Conservation (phyloP, 2,888 invertebrate genomes). For the Omphaloscelis lunosa region DNA sequence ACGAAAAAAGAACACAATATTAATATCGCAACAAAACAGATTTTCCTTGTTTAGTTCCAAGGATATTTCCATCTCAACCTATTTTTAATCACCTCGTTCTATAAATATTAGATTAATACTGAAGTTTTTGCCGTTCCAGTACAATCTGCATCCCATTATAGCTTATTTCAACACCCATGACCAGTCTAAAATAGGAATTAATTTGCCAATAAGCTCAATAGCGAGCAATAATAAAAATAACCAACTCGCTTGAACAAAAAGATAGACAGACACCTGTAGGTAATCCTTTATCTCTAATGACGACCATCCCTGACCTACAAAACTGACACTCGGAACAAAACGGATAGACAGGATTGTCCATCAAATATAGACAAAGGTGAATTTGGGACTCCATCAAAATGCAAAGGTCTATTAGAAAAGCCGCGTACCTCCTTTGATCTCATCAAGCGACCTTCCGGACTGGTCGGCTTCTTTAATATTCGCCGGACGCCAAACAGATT, state of each 20-base stretch:
- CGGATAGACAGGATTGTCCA: conserved; percentile 25
- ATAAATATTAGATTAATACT: not conserved
- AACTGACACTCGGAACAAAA: conserved; percentile 25
- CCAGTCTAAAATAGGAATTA: not conserved
- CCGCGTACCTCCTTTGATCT: conserved; percentile 85
- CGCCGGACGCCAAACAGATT: conserved; percentile 86
- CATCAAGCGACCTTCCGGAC: conserved; percentile 81
- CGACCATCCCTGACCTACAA: conserved; percentile 13
- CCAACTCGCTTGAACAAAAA: not conserved
- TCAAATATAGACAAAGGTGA: conserved; percentile 56
- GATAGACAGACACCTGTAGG: not conserved
- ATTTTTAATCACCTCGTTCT: not conserved
- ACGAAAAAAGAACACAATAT: not conserved
- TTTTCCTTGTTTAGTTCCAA: not conserved
- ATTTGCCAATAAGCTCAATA: not conserved
- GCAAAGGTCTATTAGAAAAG: conserved; percentile 86
- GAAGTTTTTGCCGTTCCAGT: too few relatives aligned
- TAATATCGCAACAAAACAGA: not conserved
- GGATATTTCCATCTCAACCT: not conserved
- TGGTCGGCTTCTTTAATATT: conserved; percentile 85
- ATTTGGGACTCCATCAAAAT: conserved; percentile 76
- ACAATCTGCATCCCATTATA: not conserved
- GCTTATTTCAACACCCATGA: not conserved
- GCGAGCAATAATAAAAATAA: not conserved
- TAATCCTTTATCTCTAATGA: not conserved